These are phyloP conservation scores for Cryptoprocta ferox DNA, from an alignment of 2,797 vertebrate species.

Conservation along the genomic window DNA sequence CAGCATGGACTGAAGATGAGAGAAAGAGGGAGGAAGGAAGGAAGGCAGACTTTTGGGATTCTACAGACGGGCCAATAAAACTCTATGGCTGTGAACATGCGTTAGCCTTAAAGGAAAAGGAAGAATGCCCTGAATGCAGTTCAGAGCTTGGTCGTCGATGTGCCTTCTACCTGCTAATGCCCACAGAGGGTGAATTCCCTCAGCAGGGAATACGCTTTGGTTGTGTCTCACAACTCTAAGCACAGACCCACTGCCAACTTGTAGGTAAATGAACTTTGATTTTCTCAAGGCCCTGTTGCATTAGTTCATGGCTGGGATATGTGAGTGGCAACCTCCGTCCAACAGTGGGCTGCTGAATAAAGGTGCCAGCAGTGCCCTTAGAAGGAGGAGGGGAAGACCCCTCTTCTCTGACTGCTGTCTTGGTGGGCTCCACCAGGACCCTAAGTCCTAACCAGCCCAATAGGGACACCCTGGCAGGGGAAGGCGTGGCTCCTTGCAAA, in stretches of 20 bases:
- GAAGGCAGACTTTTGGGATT: background rate
- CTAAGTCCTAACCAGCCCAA: background rate
- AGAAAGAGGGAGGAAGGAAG: background rate
- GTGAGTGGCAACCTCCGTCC: background rate
- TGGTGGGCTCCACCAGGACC: background rate
- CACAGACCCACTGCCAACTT: background rate
- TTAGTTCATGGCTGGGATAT: background rate
- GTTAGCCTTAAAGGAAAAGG: background rate
- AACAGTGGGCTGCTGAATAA: background rate
- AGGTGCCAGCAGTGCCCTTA: too few relatives aligned
- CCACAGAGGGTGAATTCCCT: background rate
- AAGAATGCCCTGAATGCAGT: background rate
- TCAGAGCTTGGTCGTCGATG: background rate
- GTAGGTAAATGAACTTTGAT: background rate
- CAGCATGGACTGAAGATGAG: background rate
- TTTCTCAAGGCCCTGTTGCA: background rate
- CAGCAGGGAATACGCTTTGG: background rate
- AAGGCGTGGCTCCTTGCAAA: background rate
- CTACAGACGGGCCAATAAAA: background rate
- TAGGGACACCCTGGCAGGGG: background rate
- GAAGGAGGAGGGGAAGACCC: background rate
- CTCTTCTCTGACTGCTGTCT: background rate
- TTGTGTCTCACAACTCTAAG: background rate
- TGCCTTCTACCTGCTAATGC: background rate
- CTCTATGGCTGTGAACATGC: background rate